Evolutionary conservation across 2,113 vertebrate genomes (phyloP).

Genomic region (Dipodomys spectabilis): DNA sequence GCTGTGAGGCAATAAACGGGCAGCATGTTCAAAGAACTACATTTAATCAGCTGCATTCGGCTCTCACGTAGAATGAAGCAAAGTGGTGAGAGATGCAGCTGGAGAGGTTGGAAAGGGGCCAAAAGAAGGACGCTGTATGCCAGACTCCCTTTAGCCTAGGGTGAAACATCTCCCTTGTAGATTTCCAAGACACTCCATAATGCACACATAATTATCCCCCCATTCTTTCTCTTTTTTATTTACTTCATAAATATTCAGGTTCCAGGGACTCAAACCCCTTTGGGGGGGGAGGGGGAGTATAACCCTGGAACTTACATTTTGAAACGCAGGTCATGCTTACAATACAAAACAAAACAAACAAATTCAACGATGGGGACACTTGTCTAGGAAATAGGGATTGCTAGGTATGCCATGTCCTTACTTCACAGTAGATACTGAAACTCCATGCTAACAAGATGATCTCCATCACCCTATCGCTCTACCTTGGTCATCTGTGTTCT

Average conservation of each 20-base stretch:
- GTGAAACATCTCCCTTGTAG: not conserved
- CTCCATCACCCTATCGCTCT: no score
- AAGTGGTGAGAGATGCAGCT: not conserved
- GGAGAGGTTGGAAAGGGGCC: no score
- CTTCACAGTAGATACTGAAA: not conserved
- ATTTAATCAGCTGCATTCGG: not conserved
- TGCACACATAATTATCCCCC: not conserved
- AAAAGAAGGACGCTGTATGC: not conserved
- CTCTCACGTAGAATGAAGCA: not conserved
- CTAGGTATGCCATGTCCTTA: not conserved
- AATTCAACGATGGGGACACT: not conserved
- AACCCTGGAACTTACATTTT: not conserved
- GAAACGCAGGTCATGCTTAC: not conserved
- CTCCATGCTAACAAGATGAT: fast-evolving
- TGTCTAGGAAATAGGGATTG: no score
- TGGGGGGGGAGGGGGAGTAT: not conserved
- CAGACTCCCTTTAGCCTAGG: no score
- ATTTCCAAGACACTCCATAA: fast-evolving
- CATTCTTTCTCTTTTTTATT: not conserved
- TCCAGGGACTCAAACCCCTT: fast-evolving
- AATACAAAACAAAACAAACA: not conserved
- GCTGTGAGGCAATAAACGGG: not conserved
- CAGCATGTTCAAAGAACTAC: not conserved
- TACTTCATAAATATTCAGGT: not conserved
- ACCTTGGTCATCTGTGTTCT: no score